phyloP scores from a whole-genome alignment of 2,888 invertebrate genomes.

The Mesorhabditis belari region DNA sequence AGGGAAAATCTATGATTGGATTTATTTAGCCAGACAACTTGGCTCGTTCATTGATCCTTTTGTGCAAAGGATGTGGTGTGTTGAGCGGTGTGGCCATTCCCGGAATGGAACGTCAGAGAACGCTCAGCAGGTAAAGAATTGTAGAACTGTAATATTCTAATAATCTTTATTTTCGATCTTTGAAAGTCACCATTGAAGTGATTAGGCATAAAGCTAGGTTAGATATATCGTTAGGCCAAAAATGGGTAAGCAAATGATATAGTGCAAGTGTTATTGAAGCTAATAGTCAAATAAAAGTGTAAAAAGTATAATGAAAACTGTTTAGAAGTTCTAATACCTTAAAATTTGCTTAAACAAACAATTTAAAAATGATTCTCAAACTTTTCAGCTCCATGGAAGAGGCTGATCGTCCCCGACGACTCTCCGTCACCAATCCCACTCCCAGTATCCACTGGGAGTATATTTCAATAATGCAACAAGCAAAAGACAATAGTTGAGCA shows the following conservation, averaged over 20 bases:
- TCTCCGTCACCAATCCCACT: slow-evolving; percentile 38
- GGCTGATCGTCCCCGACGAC: slow-evolving; percentile 51
- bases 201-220: neutral
- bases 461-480: slow-evolving; percentile 9
- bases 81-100: slow-evolving; percentile 50
- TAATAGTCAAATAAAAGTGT: too few species aligned
- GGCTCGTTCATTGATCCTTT: slow-evolving; percentile 75
- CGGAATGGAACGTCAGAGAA: slow-evolving; percentile 51
- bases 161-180: neutral
- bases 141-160: neutral
- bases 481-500: too few species aligned
- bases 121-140: slow-evolving; percentile 36
- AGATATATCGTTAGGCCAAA: neutral
- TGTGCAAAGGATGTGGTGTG: slow-evolving; percentile 77
- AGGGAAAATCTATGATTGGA: too few species aligned
- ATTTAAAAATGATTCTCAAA: neutral
- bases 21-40: slow-evolving; percentile 73
- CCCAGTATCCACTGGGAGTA: neutral
- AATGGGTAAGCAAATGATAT: neutral
- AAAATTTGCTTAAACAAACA: neutral
- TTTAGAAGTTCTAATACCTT: neutral
- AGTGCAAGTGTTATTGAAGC: too few species aligned
- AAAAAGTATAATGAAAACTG: too few species aligned
- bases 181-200: neutral
- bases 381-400: slow-evolving; percentile 52